Percentiles rank a stretch among this genome's conserved stretches.
These are phyloP conservation scores for Lophius americanus DNA, from an alignment of 2,797 vertebrate genomes.

Conservation along the genomic window DNA sequence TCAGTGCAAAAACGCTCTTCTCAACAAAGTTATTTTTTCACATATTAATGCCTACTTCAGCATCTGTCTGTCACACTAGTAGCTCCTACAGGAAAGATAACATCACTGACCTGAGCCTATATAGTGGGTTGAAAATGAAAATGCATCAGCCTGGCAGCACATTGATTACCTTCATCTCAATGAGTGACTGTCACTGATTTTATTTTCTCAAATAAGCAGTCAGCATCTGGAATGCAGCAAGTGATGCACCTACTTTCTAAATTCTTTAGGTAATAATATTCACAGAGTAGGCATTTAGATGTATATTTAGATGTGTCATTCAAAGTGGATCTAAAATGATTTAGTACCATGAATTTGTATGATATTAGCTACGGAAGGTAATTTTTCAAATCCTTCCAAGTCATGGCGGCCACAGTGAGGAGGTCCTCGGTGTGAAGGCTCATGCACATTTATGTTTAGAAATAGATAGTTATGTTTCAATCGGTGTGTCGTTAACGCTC, in stretches of 20 bases:
- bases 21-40: slow-evolving; percentile 32
- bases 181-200: not conserved
- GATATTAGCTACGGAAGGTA: slow-evolving; percentile 8
- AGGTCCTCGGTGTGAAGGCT: slow-evolving; percentile 66
- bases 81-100: not conserved
- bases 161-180: not conserved
- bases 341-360: slow-evolving; percentile 6
- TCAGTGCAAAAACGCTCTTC: slow-evolving; percentile 29
- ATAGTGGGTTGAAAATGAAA: slow-evolving; percentile 9
- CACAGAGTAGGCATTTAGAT: slow-evolving; percentile 3
- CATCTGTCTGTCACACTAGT: slow-evolving; percentile 13
- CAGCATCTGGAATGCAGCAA: slow-evolving; percentile 8
- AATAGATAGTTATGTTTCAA: too few species aligned
- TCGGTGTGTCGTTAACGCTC: too few species aligned
- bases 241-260: not conserved
- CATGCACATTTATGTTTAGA: too few species aligned
- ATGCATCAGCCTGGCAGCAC: not conserved
- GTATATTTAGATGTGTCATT: slow-evolving; percentile 17
- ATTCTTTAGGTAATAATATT: not conserved
- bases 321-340: slow-evolving; percentile 9
- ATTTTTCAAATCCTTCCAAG: slow-evolving; percentile 67
- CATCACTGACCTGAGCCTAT: too few species aligned
- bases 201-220: slow-evolving; percentile 9
- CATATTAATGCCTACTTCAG: slow-evolving; percentile 25
- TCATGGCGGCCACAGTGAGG: slow-evolving; percentile 49